Conservation (phyloP, 2,888 invertebrate species). For the Clepsis dumicolana region DNA sequence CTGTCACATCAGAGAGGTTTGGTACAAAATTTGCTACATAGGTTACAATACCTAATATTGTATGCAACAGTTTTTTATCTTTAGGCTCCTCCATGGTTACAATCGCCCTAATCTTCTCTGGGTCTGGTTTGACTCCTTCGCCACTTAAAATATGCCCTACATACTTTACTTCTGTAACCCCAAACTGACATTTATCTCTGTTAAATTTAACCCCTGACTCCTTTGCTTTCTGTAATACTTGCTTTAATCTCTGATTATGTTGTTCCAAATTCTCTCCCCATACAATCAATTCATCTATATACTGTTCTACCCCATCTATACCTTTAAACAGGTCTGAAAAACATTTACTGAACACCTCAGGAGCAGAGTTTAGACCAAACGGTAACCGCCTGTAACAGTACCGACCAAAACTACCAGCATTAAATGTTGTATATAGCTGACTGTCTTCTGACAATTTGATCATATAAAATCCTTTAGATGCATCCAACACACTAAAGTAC, state of each 20-base stretch:
- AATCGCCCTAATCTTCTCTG: slow-evolving; percentile 39
- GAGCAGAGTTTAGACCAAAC: slow-evolving; percentile 35
- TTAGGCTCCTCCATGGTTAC: slow-evolving; percentile 33
- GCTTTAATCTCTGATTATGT: slow-evolving; percentile 24
- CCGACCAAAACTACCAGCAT: slow-evolving; percentile 38
- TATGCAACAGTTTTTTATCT: slow-evolving; percentile 40
- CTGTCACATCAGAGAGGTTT: slow-evolving; percentile 38
- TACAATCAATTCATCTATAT: slow-evolving; percentile 36
- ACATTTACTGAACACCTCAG: slow-evolving; percentile 39
- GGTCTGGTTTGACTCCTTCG: slow-evolving; percentile 27
- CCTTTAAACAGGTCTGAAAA: slow-evolving; percentile 36
- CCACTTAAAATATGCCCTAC: slow-evolving; percentile 36
- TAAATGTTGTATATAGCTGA: slow-evolving; percentile 38
- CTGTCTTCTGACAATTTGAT: slow-evolving; percentile 24
- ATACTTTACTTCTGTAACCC: slow-evolving; percentile 33
- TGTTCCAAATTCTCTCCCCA: slow-evolving; percentile 26
- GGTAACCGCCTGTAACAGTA: slow-evolving; percentile 36
- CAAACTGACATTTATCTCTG: slow-evolving; percentile 41
- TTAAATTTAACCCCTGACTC: slow-evolving; percentile 32
- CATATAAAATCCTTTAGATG: slow-evolving; percentile 39
- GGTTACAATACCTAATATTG: slow-evolving; percentile 42
- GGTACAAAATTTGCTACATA: slow-evolving; percentile 43
- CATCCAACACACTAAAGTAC: slow-evolving; percentile 25
- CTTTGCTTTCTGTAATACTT: slow-evolving; percentile 28
- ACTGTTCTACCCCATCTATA: slow-evolving; percentile 30